Evolutionary conservation across 2,113 vertebrate genomes (phyloP), one percentile per base, ranked within the genome.

Genomic region (Cyanoliseus patagonus): DNA sequence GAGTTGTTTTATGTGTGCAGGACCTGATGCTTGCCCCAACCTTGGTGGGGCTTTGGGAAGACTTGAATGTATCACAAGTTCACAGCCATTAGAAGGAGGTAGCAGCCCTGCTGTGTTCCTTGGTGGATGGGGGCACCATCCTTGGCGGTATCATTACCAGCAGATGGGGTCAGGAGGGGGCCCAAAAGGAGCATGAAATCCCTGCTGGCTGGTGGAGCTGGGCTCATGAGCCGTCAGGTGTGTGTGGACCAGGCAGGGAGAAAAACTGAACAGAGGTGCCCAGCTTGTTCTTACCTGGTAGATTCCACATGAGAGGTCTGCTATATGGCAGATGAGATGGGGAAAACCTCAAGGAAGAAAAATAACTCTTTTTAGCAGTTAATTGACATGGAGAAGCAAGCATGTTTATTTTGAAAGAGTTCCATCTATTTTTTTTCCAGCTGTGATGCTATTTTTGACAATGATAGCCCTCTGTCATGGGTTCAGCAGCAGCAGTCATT

Each of bases 1-100:
- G 52, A 52, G 31, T 57, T 25, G 22, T 19, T 86, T 16, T 3
- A 0, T 37, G 3, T 0, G 0, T 27, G 27, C 22, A 10, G 39
- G 39, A 63, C 42, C 20, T 61, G 46, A 42, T 63, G 28, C 61
- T 53, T 70, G 55, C 33, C 73, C 25, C 37, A 64, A 0, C 13
- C 13, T 10, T 8, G 1, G 8, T 66, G 59, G 27, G 22, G 11
- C 64, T 31, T 7, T 84, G 59, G 51, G 55, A 73, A 47, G 30
- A 12, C 24, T 23, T 39, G 64, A 49, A 22, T 1, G 4, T 37
- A 6, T 17, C 25, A 10, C 4, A 23, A 2, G 15, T 6, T 67
- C 7, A 3, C 2, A 5, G 15, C 42, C 0, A 2, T 47, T 73
- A 47, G 85, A 23, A 74, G 37, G 27, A 53, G 30, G 25, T 31